phyloP scores from a whole-genome alignment of 2,888 invertebrate species.

The Brachyptera risi region DNA sequence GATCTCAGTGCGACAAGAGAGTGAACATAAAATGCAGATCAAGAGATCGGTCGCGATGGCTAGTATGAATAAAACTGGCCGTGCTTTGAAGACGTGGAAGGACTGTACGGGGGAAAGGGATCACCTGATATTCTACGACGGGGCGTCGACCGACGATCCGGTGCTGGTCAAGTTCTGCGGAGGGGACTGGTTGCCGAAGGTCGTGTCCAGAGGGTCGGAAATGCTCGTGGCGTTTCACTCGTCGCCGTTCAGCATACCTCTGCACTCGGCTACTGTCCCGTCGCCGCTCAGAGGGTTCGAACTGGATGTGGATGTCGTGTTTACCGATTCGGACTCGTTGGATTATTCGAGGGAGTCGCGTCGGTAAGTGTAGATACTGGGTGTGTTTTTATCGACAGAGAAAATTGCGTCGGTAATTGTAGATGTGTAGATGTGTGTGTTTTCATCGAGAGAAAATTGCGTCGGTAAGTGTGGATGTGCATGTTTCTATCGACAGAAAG shows the following conservation, averaged over 20 bases:
- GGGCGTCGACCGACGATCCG: constrained; percentile 75
- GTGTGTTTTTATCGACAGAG: neutral
- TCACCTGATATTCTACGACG: constrained; percentile 82
- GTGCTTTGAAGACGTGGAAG: constrained; percentile 73
- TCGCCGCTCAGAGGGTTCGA: constrained; percentile 73
- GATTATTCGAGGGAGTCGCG: constrained; percentile 66
- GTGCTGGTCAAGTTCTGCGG: constrained; percentile 85
- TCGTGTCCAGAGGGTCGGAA: constrained; percentile 70
- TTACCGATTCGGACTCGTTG: constrained; percentile 80
- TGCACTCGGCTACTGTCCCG: constrained; percentile 61
- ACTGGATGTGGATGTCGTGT: constrained; percentile 81
- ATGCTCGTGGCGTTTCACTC: constrained; percentile 88
- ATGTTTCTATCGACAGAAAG: too few species aligned
- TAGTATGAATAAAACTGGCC: constrained; percentile 47
- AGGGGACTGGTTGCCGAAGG: constrained; percentile 77
- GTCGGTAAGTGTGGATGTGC: too few species aligned
- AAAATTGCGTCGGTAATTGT: too few species aligned
- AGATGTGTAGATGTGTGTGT: too few species aligned
- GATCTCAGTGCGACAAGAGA: constrained; percentile 78
- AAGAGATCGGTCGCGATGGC: constrained; percentile 48
- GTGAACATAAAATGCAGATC: constrained; percentile 68
- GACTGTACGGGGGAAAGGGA: constrained; percentile 80
- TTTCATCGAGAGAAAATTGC: too few species aligned
- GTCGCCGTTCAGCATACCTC: constrained; percentile 75
- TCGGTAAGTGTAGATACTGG: constrained; percentile 36